Percentiles rank a stretch among this genome's conserved stretches.
Evolutionary conservation across 2,113 vertebrate genomes (phyloP).

Genomic region (Vimba vimba): DNA sequence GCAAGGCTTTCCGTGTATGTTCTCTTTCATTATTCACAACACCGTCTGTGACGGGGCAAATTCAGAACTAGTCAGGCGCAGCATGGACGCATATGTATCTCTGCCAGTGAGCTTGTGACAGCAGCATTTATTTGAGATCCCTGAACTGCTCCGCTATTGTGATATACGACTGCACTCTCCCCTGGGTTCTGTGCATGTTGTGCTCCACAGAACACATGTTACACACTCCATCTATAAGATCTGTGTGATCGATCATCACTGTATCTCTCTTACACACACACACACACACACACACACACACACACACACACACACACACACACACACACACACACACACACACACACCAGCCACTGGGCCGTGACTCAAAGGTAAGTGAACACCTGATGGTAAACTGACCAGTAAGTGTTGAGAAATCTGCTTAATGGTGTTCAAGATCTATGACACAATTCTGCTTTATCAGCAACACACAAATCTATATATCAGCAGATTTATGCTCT

Average conservation of each 20-base stretch:
- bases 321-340: too few relatives aligned
- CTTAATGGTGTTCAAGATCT: conserved; percentile 58
- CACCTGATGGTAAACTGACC: conserved; percentile 12
- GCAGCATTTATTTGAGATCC: background rate
- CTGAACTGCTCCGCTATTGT: conserved; percentile 10
- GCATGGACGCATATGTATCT: conserved; percentile 21
- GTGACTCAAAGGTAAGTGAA: conserved; percentile 17
- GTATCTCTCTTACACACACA: background rate
- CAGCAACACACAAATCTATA: conserved; percentile 61
- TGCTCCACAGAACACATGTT: conserved; percentile 13
- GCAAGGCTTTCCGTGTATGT: background rate
- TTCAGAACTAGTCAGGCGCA: background rate
- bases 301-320: too few relatives aligned
- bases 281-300: too few relatives aligned
- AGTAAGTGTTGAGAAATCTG: conserved; percentile 47
- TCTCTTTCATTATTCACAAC: conserved; percentile 8
- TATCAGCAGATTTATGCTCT: conserved; percentile 63
- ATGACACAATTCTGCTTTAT: conserved; percentile 62
- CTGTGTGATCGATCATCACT: conserved; percentile 1
- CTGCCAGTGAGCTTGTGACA: conserved; percentile 1
- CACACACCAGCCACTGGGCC: background rate
- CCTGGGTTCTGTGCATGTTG: conserved; percentile 7
- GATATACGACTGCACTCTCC: conserved; percentile 10
- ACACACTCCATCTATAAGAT: conserved; percentile 32
- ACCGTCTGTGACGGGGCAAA: background rate